These are phyloP conservation scores for Yponomeuta plumbellus DNA, from an alignment of 2,888 invertebrate genomes.

Conservation along the genomic window DNA sequence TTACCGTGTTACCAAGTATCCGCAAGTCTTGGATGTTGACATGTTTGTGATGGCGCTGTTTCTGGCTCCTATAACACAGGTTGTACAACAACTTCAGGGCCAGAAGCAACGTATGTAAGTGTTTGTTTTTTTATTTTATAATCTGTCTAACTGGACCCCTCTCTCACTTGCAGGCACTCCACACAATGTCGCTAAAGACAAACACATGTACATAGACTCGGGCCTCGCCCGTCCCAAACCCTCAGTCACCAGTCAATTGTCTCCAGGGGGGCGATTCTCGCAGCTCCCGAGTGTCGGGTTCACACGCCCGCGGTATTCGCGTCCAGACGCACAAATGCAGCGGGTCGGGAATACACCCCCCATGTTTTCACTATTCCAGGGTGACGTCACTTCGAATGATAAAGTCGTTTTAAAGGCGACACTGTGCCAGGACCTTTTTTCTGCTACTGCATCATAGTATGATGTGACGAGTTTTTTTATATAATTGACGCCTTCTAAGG, in stretches of 20 bases:
- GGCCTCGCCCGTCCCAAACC: constrained; percentile 28
- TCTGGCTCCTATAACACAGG: too few relatives aligned
- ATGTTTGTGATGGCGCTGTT: too few relatives aligned
- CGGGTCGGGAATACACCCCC: background rate
- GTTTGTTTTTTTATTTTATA: too few relatives aligned
- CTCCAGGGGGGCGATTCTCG: constrained; percentile 8
- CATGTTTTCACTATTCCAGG: background rate
- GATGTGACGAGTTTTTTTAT: too few relatives aligned
- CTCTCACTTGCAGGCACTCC: constrained; percentile 33
- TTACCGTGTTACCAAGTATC: too few relatives aligned
- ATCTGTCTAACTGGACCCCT: background rate
- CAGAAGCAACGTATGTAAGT: too few relatives aligned
- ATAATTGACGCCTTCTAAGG: too few relatives aligned
- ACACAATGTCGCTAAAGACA: constrained; percentile 31
- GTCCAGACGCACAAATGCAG: background rate
- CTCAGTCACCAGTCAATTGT: constrained; percentile 30
- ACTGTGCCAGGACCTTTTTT: background rate
- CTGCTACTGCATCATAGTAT: too few relatives aligned
- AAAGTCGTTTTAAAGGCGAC: background rate
- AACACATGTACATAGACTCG: constrained; percentile 50
- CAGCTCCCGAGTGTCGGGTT: too few relatives aligned
- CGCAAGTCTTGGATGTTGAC: too few relatives aligned
- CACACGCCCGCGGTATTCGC: too few relatives aligned
- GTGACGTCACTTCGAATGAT: background rate
- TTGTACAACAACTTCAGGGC: too few relatives aligned